These are phyloP conservation scores for Cristatella mucedo DNA, from an alignment of 2,888 invertebrate species.

Conservation along the genomic window DNA sequence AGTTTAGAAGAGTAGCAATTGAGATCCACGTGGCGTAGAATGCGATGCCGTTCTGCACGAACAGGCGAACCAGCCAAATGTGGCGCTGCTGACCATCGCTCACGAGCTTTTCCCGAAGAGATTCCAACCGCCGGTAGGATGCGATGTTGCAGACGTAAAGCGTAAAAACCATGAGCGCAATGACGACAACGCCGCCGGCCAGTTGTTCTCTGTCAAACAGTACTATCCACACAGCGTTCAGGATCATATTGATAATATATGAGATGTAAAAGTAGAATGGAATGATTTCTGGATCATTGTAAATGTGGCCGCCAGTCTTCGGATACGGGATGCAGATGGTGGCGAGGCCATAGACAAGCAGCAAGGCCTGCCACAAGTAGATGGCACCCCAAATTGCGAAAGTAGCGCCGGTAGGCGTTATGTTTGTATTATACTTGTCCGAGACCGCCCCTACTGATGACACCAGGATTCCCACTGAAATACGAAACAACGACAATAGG, in stretches of 20 bases:
- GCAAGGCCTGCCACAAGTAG: slow-evolving; percentile 25
- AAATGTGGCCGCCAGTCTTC: slow-evolving; percentile 17
- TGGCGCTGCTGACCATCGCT: slow-evolving; percentile 17
- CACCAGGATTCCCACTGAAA: no score
- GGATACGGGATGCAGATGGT: slow-evolving; percentile 20
- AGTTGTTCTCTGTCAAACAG: slow-evolving; percentile 23
- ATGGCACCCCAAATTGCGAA: slow-evolving; percentile 27
- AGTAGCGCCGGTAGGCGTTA: slow-evolving; percentile 29
- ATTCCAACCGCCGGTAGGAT: slow-evolving; percentile 18
- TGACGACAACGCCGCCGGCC: slow-evolving; percentile 15
- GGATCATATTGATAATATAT: slow-evolving; percentile 17
- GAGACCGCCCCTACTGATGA: slow-evolving; percentile 22
- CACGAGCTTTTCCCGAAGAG: slow-evolving; percentile 15
- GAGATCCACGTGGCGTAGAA: slow-evolving; percentile 28
- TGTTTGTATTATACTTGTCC: slow-evolving; percentile 18
- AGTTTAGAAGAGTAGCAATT: slow-evolving; percentile 26
- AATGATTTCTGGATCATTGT: slow-evolving; percentile 17
- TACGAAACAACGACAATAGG: no score
- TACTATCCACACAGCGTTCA: slow-evolving; percentile 25
- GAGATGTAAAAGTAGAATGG: slow-evolving; percentile 18
- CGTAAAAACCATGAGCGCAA: slow-evolving; percentile 17
- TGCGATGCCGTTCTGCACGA: slow-evolving; percentile 29
- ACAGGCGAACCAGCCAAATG: slow-evolving; percentile 24
- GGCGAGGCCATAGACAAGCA: slow-evolving; percentile 22
- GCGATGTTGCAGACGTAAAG: slow-evolving; percentile 21